phyloP scores from a whole-genome alignment of 2,797 vertebrate species.

The Crocidura indochinensis region DNA sequence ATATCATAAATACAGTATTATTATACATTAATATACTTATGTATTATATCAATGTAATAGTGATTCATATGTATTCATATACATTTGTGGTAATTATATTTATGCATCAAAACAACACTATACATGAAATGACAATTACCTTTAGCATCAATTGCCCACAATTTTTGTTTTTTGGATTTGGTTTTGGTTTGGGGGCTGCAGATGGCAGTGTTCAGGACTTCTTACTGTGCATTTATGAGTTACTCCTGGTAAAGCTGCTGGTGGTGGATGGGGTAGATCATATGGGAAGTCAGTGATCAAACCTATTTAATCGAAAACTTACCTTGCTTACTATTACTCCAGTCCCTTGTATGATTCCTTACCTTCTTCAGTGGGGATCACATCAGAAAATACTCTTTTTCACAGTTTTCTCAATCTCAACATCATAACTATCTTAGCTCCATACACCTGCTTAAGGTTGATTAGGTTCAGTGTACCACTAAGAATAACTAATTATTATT shows the following conservation, averaged over 20 bases:
- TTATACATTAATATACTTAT: too few species aligned
- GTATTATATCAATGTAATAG: background rate
- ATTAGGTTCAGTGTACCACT: background rate
- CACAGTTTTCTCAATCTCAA: background rate
- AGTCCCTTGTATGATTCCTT: background rate
- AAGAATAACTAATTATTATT: slow-evolving; percentile 50
- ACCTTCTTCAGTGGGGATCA: background rate
- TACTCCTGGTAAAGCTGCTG: too few species aligned
- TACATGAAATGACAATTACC: background rate
- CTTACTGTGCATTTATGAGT: too few species aligned
- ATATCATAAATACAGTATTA: background rate
- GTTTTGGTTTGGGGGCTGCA: too few species aligned
- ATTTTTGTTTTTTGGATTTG: background rate
- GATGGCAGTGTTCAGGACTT: too few species aligned
- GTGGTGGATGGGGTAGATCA: too few species aligned
- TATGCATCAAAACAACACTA: background rate
- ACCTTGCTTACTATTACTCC: too few species aligned
- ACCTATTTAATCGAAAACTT: too few species aligned
- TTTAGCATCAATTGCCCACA: background rate
- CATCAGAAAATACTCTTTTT: background rate
- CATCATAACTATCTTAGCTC: background rate
- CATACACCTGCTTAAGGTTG: background rate
- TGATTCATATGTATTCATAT: background rate
- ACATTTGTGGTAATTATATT: background rate
- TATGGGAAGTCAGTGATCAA: too few species aligned